Evolutionary conservation across 2,113 vertebrate species (phyloP).

Genomic region (Rhegmatorhina hoffmannsi): DNA sequence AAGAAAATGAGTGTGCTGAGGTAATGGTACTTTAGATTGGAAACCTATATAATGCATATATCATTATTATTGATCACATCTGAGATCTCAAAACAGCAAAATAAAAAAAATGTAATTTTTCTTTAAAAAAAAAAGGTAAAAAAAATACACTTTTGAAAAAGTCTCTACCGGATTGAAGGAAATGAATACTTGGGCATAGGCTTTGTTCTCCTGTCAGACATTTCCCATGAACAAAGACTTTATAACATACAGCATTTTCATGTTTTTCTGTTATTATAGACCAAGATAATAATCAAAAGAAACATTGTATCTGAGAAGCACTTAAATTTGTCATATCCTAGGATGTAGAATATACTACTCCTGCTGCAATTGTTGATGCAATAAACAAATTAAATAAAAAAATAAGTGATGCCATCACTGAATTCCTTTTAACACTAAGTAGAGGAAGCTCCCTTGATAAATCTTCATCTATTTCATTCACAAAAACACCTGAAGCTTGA

Average conservation of each 20-base stretch:
- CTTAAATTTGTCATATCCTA: not conserved
- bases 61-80: conserved; percentile 1
- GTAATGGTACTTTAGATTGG: not conserved
- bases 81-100: not conserved
- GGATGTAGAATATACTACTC: not conserved
- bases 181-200: conserved; percentile 4
- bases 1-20: not conserved
- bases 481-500: not conserved
- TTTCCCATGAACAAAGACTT: conserved; percentile 38
- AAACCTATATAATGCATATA: not conserved
- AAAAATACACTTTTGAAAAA: not conserved
- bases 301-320: not conserved
- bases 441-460: not conserved
- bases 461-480: conserved; percentile 11
- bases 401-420: not conserved
- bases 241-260: not conserved
- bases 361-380: conserved; percentile 33
- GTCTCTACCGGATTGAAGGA: not conserved
- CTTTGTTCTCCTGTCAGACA: conserved; percentile 45
- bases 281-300: conserved; percentile 45
- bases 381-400: conserved; percentile 37
- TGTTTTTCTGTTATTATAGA: conserved; percentile 7
- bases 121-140: not conserved
- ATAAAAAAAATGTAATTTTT: not conserved
- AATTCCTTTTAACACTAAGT: not conserved